Conservation (phyloP, 2,113 vertebrate genomes). For the Eudyptes chrysolophus region DNA sequence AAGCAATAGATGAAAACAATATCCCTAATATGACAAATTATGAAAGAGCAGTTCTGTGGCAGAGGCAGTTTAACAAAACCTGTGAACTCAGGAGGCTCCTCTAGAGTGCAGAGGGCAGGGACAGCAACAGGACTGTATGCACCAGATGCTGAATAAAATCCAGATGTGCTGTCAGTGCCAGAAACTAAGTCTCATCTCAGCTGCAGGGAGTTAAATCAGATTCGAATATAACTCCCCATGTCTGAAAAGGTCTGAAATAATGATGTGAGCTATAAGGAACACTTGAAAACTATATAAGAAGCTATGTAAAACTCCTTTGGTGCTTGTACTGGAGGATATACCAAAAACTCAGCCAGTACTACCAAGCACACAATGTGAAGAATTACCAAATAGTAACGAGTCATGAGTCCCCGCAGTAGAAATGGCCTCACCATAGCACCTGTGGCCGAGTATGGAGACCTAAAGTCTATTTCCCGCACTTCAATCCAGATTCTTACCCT, state of each 20-base stretch:
- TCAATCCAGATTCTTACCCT: background rate
- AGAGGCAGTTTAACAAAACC: background rate
- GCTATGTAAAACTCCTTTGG: background rate
- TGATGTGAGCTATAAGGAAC: background rate
- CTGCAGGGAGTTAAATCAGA: background rate
- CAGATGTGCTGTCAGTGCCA: background rate
- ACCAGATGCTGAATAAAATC: background rate
- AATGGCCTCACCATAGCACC: background rate
- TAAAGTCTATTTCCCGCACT: background rate
- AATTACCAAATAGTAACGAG: background rate
- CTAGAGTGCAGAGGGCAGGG: background rate
- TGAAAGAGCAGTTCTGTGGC: background rate
- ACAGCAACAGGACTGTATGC: background rate
- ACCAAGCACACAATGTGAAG: background rate
- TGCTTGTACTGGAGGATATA: background rate
- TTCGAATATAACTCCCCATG: background rate
- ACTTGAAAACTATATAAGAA: background rate
- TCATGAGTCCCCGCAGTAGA: rapidly evolving
- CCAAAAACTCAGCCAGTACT: background rate
- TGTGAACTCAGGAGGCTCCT: background rate
- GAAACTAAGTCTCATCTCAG: background rate
- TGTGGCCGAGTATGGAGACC: background rate
- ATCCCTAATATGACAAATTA: background rate
- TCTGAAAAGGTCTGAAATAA: background rate
- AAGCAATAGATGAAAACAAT: background rate